Conservation (phyloP, 2,888 invertebrate species). For the Watsonalla binaria region DNA sequence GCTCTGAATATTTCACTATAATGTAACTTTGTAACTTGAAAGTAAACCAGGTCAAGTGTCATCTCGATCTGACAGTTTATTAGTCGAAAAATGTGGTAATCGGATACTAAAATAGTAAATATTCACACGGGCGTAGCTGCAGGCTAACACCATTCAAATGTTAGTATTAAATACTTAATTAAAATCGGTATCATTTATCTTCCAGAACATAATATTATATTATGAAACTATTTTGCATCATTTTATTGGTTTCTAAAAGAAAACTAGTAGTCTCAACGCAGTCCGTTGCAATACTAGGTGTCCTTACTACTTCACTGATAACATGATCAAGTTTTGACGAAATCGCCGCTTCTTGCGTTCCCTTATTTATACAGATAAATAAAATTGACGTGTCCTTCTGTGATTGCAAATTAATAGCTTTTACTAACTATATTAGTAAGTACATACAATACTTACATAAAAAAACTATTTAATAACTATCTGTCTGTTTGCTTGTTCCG, state of each 20-base stretch:
- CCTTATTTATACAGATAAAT: neutral
- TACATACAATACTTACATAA: no score
- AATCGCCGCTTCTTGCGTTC: neutral
- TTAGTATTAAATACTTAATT: neutral
- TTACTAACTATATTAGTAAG: no score
- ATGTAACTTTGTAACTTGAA: neutral
- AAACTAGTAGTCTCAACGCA: neutral
- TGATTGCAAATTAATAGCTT: no score
- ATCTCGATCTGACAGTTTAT: neutral
- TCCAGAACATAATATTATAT: neutral
- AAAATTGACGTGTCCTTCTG: no score
- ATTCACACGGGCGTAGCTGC: neutral
- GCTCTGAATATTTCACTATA: neutral
- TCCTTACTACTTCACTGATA: neutral
- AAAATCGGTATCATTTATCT: neutral
- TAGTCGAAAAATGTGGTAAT: neutral
- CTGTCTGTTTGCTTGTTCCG: no score
- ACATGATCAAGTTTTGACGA: neutral
- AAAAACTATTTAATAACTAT: no score
- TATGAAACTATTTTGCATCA: neutral
- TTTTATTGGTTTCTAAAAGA: neutral
- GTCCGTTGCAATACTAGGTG: neutral
- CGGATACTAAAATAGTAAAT: neutral
- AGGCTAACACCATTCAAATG: neutral
- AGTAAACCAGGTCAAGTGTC: slow-evolving; percentile 3